phyloP scores from a whole-genome alignment of 2,797 vertebrate genomes.

The Hippocampus kuda region DNA sequence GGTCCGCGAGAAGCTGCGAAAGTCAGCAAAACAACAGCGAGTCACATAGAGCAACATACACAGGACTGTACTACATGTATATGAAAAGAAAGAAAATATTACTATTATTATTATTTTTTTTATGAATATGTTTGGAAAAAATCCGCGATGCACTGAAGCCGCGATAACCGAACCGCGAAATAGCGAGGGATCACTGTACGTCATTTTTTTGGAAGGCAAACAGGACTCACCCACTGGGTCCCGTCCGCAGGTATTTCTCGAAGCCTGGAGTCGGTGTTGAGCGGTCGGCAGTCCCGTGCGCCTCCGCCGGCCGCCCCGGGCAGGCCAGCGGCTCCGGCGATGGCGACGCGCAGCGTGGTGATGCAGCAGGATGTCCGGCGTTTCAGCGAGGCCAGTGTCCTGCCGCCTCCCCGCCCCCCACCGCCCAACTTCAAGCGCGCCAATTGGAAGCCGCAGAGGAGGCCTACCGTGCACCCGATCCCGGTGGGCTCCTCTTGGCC shows the following conservation, averaged over 20 bases:
- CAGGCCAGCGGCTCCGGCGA: constrained; percentile 8
- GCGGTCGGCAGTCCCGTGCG: constrained; percentile 12
- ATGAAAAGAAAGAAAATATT: no score
- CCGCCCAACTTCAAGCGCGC: constrained; percentile 51
- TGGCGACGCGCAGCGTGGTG: constrained; percentile 15
- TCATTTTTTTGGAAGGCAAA: no score
- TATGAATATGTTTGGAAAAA: no score
- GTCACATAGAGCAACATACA: no score
- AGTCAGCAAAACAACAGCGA: no score
- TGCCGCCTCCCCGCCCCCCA: constrained; percentile 59
- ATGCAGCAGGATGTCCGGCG: constrained; percentile 50
- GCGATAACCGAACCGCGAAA: no score
- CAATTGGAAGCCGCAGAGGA: constrained; percentile 35
- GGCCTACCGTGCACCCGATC: constrained; percentile 4
- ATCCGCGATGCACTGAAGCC: no score
- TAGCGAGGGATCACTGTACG: no score
- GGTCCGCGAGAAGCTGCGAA: no score
- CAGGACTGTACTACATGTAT: no score
- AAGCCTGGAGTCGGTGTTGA: constrained; percentile 69
- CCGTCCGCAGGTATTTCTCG: constrained; percentile 56
- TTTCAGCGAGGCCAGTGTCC: constrained; percentile 59
- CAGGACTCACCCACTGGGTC: no score
- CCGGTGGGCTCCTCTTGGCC: constrained; percentile 23
- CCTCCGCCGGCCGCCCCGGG: constrained; percentile 39
- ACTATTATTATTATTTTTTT: no score